A percentile compares a stretch with the other conserved stretches of the same genome.
These are phyloP conservation scores for Clunio marinus DNA, from an alignment of 2,888 invertebrate genomes.

Conservation along the genomic window DNA sequence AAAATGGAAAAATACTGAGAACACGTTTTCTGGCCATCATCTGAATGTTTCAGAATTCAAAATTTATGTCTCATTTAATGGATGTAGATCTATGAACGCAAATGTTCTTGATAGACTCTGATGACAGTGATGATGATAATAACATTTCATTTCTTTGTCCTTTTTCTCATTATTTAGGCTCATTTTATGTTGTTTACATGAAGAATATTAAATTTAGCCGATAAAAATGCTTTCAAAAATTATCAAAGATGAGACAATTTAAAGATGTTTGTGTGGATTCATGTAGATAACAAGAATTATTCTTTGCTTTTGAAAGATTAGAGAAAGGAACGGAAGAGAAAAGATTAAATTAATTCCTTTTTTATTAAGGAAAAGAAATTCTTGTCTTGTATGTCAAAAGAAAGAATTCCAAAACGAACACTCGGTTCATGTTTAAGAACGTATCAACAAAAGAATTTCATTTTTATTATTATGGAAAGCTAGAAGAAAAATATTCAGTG, in stretches of 20 bases:
- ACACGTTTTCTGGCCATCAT: no score
- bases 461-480: no score
- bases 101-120: no score
- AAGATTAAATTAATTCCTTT: conserved; percentile 7
- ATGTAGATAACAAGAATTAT: conserved; percentile 9
- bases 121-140: conserved; percentile 19
- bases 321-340: not conserved
- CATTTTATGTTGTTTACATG: not conserved
- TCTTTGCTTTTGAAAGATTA: no score
- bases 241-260: not conserved
- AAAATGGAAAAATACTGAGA: no score
- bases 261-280: not conserved
- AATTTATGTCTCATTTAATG: no score
- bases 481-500: not conserved
- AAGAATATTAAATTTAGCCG: not conserved
- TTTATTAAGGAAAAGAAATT: conserved; percentile 10
- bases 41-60: no score
- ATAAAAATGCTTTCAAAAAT: not conserved
- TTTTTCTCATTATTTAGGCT: conserved; percentile 16
- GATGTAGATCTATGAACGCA: no score
- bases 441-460: conserved; percentile 12
- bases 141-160: not conserved
- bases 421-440: not conserved
- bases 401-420: not conserved
- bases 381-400: not conserved